Evolutionary conservation across 1,140 invertebrate genomes (phyloP).

Genomic region (Drosophila pseudoobscura): DNA sequence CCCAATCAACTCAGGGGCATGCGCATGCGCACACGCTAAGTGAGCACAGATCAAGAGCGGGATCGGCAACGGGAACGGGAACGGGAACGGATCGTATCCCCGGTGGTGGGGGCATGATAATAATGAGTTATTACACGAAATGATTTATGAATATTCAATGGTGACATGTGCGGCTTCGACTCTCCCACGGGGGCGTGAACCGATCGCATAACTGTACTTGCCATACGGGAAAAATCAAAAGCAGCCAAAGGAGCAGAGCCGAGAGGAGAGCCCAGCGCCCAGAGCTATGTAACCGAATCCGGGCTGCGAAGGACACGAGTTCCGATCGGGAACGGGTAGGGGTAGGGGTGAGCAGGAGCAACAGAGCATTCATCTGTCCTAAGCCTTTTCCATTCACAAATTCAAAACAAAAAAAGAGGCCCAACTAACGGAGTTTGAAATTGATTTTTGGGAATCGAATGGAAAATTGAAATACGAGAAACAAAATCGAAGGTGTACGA

Average conservation of each 20-base stretch:
- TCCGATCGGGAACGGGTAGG: no score
- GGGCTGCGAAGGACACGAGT: slow-evolving; percentile 23
- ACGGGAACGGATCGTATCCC: background rate
- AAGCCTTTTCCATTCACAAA: slow-evolving; percentile 48
- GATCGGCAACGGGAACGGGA: background rate
- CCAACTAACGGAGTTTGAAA: slow-evolving; percentile 3
- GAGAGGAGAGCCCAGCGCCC: background rate
- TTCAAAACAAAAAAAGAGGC: background rate
- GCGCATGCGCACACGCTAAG: slow-evolving; percentile 46
- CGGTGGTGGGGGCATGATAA: background rate
- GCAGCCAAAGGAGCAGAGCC: background rate
- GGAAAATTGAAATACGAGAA: slow-evolving; percentile 50
- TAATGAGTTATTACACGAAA: slow-evolving; percentile 70
- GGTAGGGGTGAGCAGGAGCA: background rate
- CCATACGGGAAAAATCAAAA: slow-evolving; percentile 14
- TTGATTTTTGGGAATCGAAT: slow-evolving; percentile 25
- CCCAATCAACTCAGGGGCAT: slow-evolving; percentile 7
- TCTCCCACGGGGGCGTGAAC: slow-evolving; percentile 28
- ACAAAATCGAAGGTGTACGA: slow-evolving; percentile 59
- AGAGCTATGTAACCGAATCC: slow-evolving; percentile 56
- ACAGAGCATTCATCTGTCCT: slow-evolving; percentile 15
- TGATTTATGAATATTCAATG: slow-evolving; percentile 79
- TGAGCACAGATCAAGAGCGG: slow-evolving; percentile 8
- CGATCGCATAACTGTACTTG: slow-evolving; percentile 24
- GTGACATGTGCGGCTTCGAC: slow-evolving; percentile 46